These are phyloP conservation scores for Boleophthalmus pectinirostris DNA, from an alignment of 2,113 vertebrate genomes.

Conservation along the genomic window DNA sequence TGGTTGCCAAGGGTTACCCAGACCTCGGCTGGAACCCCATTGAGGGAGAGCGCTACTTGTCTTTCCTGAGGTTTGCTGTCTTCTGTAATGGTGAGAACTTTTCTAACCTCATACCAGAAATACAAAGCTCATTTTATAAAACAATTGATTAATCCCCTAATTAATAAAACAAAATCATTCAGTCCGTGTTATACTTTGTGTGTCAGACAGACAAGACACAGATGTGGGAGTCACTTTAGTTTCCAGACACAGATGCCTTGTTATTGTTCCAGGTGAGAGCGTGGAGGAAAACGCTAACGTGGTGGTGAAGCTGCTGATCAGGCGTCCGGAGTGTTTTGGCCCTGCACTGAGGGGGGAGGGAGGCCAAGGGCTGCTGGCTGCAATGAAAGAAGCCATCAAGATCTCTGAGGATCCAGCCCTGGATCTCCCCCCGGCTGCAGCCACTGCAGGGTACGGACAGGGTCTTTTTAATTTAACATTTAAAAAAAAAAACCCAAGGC, in stretches of 20 bases:
- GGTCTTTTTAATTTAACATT: neutral
- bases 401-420: constrained; percentile 90
- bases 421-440: constrained; percentile 80
- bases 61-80: constrained; percentile 94
- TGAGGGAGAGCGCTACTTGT: constrained; percentile 95
- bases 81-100: constrained; percentile 88
- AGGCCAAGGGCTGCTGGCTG: constrained; percentile 89
- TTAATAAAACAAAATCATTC: neutral
- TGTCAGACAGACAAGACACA: neutral
- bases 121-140: neutral
- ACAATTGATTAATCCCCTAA: neutral
- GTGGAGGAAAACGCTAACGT: constrained; percentile 97
- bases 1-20: constrained; percentile 93
- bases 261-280: constrained; percentile 84
- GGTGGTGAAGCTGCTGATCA: constrained; percentile 96
- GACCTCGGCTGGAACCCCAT: constrained; percentile 98
- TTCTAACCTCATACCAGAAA: neutral
- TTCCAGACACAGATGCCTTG: neutral
- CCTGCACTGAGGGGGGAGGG: constrained; percentile 95
- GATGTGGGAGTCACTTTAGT: neutral
- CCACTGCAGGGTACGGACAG: constrained; percentile 50
- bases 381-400: constrained; percentile 93
- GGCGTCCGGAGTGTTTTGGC: constrained; percentile 94
- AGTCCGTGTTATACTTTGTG: neutral
- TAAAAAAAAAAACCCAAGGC: neutral